These are phyloP conservation scores for Streblospio benedicti DNA, from an alignment of 1,140 invertebrate species.

Conservation along the genomic window DNA sequence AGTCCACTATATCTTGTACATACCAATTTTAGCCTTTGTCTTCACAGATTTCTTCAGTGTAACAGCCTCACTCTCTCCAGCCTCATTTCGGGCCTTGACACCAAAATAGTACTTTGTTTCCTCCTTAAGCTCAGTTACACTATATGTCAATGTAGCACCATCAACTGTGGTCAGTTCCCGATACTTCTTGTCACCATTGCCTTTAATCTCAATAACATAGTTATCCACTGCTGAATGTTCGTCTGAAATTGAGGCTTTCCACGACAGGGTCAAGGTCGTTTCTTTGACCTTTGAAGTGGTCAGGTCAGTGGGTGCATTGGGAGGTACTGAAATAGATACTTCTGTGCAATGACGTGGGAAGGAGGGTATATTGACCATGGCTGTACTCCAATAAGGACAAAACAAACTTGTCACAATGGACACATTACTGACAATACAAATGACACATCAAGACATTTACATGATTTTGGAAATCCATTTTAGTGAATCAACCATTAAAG, in stretches of 20 bases:
- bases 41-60: no score
- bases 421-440: no score
- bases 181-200: not conserved
- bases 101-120: not conserved
- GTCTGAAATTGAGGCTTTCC: not conserved
- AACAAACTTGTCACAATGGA: no score
- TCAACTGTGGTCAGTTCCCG: not conserved
- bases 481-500: no score
- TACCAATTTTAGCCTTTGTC: no score
- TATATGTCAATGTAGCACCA: not conserved
- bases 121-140: not conserved
- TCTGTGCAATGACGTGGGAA: no score
- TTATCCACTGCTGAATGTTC: not conserved
- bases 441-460: no score
- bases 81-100: not conserved
- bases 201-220: constrained; percentile 5
- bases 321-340: no score
- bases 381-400: no score
- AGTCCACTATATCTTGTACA: no score
- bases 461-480: no score
- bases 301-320: not conserved
- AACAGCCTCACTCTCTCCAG: not conserved
- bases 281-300: not conserved
- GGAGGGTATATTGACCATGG: no score
- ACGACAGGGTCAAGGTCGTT: not conserved